These are phyloP conservation scores for Hoplias malabaricus DNA, from an alignment of 2,113 vertebrate genomes.

Conservation along the genomic window DNA sequence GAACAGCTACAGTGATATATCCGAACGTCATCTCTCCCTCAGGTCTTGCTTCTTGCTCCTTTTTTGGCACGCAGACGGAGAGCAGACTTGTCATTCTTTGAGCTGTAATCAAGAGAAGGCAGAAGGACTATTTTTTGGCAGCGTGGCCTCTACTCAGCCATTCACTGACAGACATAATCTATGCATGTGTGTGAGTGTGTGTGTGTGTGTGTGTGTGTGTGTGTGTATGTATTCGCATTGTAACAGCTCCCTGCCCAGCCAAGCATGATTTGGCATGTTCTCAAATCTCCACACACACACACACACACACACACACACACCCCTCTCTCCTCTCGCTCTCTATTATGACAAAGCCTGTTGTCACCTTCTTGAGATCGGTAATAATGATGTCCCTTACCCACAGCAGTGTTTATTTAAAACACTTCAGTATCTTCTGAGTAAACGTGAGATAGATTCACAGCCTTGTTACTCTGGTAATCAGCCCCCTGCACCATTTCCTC, in stretches of 20 bases:
- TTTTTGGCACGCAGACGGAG: conserved; percentile 48
- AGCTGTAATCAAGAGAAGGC: conserved; percentile 46
- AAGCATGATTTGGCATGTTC: conserved; percentile 51
- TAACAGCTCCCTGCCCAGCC: conserved; percentile 29
- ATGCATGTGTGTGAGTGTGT: not conserved
- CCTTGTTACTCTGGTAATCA: not conserved
- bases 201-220: not conserved
- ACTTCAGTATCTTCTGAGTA: conserved; percentile 32
- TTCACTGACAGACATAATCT: conserved; percentile 44
- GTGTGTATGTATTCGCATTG: conserved; percentile 20
- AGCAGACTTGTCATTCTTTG: conserved; percentile 50
- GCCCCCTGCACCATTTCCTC: not conserved
- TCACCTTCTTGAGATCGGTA: conserved; percentile 42
- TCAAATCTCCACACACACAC: conserved; percentile 34
- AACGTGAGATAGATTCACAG: conserved; percentile 26
- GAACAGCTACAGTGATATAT: conserved; percentile 17
- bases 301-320: conserved; percentile 21
- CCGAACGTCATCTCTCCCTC: conserved; percentile 27
- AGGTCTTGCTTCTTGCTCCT: conserved; percentile 46
- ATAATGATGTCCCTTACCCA: conserved; percentile 26
- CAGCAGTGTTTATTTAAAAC: conserved; percentile 47
- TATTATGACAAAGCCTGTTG: conserved; percentile 64
- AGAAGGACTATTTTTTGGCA: conserved; percentile 61
- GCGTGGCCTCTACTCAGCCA: conserved; percentile 18
- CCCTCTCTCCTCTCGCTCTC: conserved; percentile 61